Evolutionary conservation across 1,140 invertebrate species (phyloP), one percentile per base, ranked within the genome.

Genomic region (Cyclargus thomasi): DNA sequence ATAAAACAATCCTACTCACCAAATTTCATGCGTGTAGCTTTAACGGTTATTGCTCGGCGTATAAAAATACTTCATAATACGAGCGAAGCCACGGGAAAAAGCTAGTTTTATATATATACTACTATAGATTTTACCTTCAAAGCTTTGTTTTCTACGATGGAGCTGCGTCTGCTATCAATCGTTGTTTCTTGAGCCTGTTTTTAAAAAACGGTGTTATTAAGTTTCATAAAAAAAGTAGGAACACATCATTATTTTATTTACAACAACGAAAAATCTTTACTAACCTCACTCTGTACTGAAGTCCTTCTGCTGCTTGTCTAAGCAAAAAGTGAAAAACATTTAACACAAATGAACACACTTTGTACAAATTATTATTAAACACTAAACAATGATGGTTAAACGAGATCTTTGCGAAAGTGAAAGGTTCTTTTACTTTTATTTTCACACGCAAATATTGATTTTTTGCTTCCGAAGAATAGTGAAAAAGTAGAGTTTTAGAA

Each of bases 161-260:
- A 94, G 65, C 93, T 92, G 53, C 92, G 91, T 65, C 93, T 87
- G 70, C 93, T 94, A 74, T 94, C 93, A 53, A 90, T 86, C 57
- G 89, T 93, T 17, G 86, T 85, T 86, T 94, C 93, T 67, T 80
- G 79, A 29, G 80, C 73, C 86, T 90, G 71, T 66, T 67, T 67
- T 67, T 70, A 64, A 63, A 68, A 14, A 65, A 17, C 18, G 3
- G 16, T 53, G 21, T 53, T 65, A 53, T 36, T 53, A 23, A 47
- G 20, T 39, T 53, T 7, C 2, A 53, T 3, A 21, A 2, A 8
- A 5, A 55, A 23, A 6, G 21, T 14, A 22, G 62, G 5, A 29
- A 23, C 2, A 8, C n/a, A 17, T 23, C n/a, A 17, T 23, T 55
- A 55, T 21, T 53, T 53, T 17, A 47, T 55, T 17, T 23, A 10